Evolutionary conservation across 2,888 invertebrate genomes (phyloP).

Genomic region (Andrena trimmerana): DNA sequence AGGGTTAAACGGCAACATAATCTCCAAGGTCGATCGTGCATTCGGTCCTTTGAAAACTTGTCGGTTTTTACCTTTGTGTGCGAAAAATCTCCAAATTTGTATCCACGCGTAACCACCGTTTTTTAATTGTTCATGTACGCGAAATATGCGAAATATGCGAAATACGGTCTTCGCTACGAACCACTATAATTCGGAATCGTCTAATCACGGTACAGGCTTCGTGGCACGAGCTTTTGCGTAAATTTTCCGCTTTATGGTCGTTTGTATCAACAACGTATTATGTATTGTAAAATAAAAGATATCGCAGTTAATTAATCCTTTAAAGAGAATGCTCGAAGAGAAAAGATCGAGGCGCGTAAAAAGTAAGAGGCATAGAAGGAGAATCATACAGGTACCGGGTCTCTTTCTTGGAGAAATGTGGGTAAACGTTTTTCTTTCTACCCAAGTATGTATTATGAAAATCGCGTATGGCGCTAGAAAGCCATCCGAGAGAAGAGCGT

Average conservation of each 20-base stretch:
- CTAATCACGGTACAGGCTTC: slow-evolving; percentile 15
- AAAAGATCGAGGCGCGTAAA: slow-evolving; percentile 1
- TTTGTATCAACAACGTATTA: slow-evolving; percentile 27
- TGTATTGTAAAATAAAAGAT: slow-evolving; percentile 37
- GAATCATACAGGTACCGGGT: slow-evolving; percentile 66
- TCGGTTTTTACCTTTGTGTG: slow-evolving; percentile 13
- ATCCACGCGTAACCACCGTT: neutral
- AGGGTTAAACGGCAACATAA: neutral
- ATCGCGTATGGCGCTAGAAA: neutral
- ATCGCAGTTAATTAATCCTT: slow-evolving; percentile 26
- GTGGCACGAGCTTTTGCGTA: slow-evolving; percentile 37
- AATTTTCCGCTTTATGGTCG: slow-evolving; percentile 33
- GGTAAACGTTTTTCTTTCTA: slow-evolving; percentile 45
- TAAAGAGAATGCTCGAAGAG: neutral
- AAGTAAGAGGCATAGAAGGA: slow-evolving; percentile 21
- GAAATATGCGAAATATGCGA: neutral
- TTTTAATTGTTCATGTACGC: slow-evolving; percentile 26
- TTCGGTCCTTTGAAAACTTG: slow-evolving; percentile 5
- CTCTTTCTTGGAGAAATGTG: slow-evolving; percentile 55
- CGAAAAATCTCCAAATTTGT: neutral
- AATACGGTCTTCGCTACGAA: slow-evolving; percentile 19
- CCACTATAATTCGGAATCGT: slow-evolving; percentile 9
- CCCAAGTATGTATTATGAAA: slow-evolving; percentile 36
- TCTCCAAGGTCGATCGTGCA: neutral
- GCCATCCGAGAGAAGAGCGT: slow-evolving; percentile 32